Conservation (phyloP, 2,113 vertebrate species). For the Amblyopsis rosae region DNA sequence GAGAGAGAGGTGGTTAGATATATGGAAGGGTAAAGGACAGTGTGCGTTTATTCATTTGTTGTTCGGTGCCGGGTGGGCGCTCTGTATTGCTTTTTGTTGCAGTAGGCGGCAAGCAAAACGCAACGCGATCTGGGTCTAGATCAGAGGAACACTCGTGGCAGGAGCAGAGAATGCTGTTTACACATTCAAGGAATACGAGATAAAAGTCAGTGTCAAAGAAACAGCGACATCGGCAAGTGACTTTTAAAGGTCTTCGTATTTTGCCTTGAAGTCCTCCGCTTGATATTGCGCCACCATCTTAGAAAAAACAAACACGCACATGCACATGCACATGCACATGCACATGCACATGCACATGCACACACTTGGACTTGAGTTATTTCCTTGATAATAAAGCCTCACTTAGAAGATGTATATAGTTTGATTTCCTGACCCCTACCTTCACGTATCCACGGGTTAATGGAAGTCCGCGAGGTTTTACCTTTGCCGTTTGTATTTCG, state of each 20-base stretch:
- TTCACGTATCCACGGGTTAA: slow-evolving; percentile 46
- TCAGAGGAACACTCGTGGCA: slow-evolving; percentile 75
- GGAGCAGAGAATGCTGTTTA: slow-evolving; percentile 72
- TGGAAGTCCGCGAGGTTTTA: slow-evolving; percentile 35
- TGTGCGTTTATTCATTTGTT: slow-evolving; percentile 58
- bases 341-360: slow-evolving; percentile 14
- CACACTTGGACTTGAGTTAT: slow-evolving; percentile 59
- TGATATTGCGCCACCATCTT: slow-evolving; percentile 47
- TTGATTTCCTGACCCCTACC: slow-evolving; percentile 63
- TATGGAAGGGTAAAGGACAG: slow-evolving; percentile 23
- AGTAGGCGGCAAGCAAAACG: slow-evolving; percentile 55
- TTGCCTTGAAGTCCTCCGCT: slow-evolving; percentile 68
- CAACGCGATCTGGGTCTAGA: slow-evolving; percentile 66
- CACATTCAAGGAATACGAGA: slow-evolving; percentile 75
- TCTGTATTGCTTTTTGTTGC: slow-evolving; percentile 64
- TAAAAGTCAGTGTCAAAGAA: slow-evolving; percentile 71
- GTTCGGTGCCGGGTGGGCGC: slow-evolving; percentile 47
- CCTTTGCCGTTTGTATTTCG: slow-evolving; percentile 25
- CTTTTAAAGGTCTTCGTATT: slow-evolving; percentile 77
- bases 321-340: no score
- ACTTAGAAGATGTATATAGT: slow-evolving; percentile 66
- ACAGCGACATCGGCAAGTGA: slow-evolving; percentile 62
- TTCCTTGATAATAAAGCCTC: slow-evolving; percentile 62
- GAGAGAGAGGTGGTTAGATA: background rate
- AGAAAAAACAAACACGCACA: slow-evolving; percentile 13